Evolutionary conservation across 2,797 vertebrate species (phyloP).

Genomic region (Betta splendens): DNA sequence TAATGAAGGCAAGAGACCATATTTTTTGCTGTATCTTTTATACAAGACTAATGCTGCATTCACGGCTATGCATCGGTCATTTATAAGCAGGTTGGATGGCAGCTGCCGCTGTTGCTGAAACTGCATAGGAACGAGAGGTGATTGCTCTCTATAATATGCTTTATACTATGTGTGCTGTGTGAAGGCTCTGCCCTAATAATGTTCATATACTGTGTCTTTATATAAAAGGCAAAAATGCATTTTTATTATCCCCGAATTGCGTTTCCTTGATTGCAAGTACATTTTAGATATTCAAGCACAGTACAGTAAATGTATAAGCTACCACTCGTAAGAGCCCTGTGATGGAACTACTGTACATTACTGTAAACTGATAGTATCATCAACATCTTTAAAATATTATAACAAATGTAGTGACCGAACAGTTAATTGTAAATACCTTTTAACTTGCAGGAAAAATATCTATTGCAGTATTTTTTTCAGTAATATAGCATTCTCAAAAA

Average conservation of each 20-base stretch:
- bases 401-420: background rate
- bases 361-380: too few species aligned
- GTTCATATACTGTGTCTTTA: constrained; percentile 10
- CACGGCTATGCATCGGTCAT: constrained; percentile 41
- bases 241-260: constrained; percentile 32
- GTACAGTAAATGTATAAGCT: background rate
- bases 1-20: constrained; percentile 40
- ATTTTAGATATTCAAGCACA: background rate
- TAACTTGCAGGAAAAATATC: background rate
- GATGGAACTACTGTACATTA: background rate
- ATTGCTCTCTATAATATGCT: constrained; percentile 44
- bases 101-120: constrained; percentile 38
- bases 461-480: too few species aligned
- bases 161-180: constrained; percentile 30
- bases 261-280: constrained; percentile 9
- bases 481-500: background rate
- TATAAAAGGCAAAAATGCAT: too few species aligned
- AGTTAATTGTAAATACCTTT: background rate
- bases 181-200: constrained; percentile 21
- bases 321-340: background rate
- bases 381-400: background rate
- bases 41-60: constrained; percentile 19
- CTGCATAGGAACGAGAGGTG: constrained; percentile 44
- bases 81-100: constrained; percentile 48
- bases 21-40: constrained; percentile 37